Conservation (phyloP, 2,113 vertebrate species). For the Gila orcuttii region DNA sequence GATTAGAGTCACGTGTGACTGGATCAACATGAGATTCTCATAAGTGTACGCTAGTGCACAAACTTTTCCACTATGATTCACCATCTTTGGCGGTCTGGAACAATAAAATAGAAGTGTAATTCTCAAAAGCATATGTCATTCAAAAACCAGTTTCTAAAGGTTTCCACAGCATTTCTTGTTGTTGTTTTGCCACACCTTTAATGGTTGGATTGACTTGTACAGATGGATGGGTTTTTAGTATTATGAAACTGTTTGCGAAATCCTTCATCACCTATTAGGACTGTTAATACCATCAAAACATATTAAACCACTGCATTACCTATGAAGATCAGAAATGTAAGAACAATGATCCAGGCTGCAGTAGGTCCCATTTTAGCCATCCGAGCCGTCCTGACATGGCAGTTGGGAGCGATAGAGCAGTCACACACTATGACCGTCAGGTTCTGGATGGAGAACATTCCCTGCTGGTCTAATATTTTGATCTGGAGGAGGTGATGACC, state of each 20-base stretch:
- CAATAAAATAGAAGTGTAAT: too few relatives aligned
- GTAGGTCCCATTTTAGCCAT: not conserved
- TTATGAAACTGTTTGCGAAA: not conserved
- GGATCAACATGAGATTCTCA: too few relatives aligned
- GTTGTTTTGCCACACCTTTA: not conserved
- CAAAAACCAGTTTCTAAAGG: not conserved
- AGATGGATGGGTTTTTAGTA: not conserved
- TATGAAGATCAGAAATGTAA: slow-evolving; percentile 56
- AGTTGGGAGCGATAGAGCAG: slow-evolving; percentile 57
- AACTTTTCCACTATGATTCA: not conserved
- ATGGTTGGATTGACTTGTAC: not conserved
- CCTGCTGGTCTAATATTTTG: slow-evolving; percentile 66
- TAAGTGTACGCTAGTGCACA: too few relatives aligned
- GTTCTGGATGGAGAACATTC: slow-evolving; percentile 47
- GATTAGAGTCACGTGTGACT: too few relatives aligned
- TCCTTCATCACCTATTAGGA: not conserved
- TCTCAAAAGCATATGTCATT: not conserved
- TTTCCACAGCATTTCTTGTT: not conserved
- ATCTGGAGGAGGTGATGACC: slow-evolving; percentile 55
- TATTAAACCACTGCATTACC: slow-evolving; percentile 53
- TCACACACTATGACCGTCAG: slow-evolving; percentile 69
- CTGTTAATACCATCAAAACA: too few relatives aligned
- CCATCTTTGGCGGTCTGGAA: not conserved
- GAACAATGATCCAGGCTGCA: slow-evolving; percentile 29
- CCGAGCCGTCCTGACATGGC: not conserved